A percentile compares a stretch with the other conserved stretches of the same genome.
Conservation (phyloP, 2,797 vertebrate species). For the Heteromormyrus szaboi region DNA sequence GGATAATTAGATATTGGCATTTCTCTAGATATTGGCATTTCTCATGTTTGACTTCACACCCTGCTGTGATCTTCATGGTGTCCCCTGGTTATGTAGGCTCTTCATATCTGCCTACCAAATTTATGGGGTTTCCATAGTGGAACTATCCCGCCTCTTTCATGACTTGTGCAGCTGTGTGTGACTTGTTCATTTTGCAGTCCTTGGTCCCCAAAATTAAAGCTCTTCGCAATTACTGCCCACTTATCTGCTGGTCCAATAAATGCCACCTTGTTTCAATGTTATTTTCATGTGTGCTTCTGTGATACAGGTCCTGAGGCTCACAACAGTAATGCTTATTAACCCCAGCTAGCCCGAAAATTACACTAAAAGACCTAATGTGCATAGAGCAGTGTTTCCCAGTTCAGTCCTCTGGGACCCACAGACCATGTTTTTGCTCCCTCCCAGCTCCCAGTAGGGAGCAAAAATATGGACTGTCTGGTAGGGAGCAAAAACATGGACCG, state of each 20-base stretch:
- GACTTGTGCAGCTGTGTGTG: neutral
- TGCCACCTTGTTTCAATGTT: neutral
- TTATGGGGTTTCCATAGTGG: neutral
- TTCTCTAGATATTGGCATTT: neutral
- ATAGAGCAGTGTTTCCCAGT: neutral
- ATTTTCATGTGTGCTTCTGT: neutral
- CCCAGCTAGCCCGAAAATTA: neutral
- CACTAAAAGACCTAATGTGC: neutral
- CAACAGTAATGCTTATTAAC: neutral
- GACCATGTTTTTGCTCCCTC: neutral
- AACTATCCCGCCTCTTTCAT: neutral
- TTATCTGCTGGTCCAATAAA: neutral
- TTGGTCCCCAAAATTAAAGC: neutral
- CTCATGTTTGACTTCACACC: neutral
- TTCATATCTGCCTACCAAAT: neutral
- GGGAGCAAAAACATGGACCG: neutral
- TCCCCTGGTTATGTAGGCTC: neutral
- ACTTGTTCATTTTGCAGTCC: neutral
- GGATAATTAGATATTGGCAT: conserved; percentile 2
- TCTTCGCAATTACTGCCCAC: neutral
- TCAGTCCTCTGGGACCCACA: neutral
- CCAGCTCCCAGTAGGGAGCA: neutral
- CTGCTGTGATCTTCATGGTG: conserved; percentile 2
- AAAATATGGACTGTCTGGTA: neutral
- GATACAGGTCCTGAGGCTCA: neutral